Evolutionary conservation across 2,888 invertebrate species (phyloP), one percentile per base, ranked within the genome.

Genomic region (Mythimna impura): DNA sequence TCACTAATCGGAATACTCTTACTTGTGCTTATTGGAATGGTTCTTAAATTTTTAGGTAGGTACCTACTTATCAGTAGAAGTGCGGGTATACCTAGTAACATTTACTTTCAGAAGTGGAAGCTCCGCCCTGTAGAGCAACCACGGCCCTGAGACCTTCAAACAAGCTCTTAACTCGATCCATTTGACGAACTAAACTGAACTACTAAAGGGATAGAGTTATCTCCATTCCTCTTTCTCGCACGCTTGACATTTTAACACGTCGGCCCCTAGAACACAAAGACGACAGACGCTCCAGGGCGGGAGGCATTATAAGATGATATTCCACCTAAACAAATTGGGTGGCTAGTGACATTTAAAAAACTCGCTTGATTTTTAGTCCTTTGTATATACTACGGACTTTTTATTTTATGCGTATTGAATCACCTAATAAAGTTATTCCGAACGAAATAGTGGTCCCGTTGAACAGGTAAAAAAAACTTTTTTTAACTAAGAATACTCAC

Each of bases 61-160:
- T 55, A 61, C 36, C 2, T 30, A 36, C 3, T 30, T 50, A 75
- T 57, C 79, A 75, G 79, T 71, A 79, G 50, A 75, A 75, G 67
- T 80, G 60, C 3, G 47, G 20, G 47, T 65, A 71, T 61, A 30
- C 25, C 30, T 70, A 61, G 30, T 47, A 34, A 54, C 6, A 52
- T 62, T 36, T n/a, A 20, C 30, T 61, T 43, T 65, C 8, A 57
- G 8, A 65, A 65, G 12, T 61, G 4, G 20, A 60, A 36, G 8
- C 4, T 22, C 14, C 34, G 17, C 1, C 6, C 12, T 47, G 17
- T 2, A 17, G 14, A 17, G 47, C 17, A 0, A 47, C 6, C 6
- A 47, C 1, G 17, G 47, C 47, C 47, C 17, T 14, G 14, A 43
- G 36, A 40, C 40, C 40, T 40, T 10, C 9, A 12, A 12, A 43